Evolutionary conservation across 1,140 invertebrate genomes (phyloP), one percentile per base, ranked within the genome.

Genomic region (Bombus vancouverensis): DNA sequence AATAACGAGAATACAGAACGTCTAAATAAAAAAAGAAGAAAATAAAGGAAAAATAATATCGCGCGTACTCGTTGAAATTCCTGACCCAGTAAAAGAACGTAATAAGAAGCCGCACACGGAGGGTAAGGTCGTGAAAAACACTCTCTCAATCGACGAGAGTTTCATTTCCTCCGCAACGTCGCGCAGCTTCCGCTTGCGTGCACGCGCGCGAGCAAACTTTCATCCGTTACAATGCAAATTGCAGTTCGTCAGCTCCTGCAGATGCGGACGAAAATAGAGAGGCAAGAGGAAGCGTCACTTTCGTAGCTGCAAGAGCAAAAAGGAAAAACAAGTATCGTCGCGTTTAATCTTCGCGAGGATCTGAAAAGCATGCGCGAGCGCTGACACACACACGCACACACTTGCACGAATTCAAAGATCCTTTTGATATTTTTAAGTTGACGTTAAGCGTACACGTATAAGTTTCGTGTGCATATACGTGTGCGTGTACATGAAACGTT

Each of bases 171-270:
- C 13, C 74, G 74, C 47, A 37, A 44, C 74, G 53, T 59, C 74
- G 53, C 53, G 10, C 32, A 37, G 25, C 53, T 76, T 76, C 74
- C 74, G 74, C 32, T 59, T n/a, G 25, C 53, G n/a, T 32, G 74
- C 22, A 59, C 57, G 32, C 32, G n/a, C 74, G 47, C 74, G n/a
- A 47, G 18, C 70, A 10, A 28, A n/a, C 53, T 57, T 42, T 57
- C 73, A 32, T 37, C 47, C 47, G 73, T 34, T 22, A 76, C 53
- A 76, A 59, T 59, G 74, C 22, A 76, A 76, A 76, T 76, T 76
- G 74, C 74, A 59, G 53, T 59, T 76, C 74, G 53, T 59, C 74
- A 57, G 47, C 73, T 75, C 32, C 47, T 75, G 44, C 47, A 59
- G 72, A n/a, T 47, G 13, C 34, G 32, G 25, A 76, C 32, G 53